A percentile compares a stretch with the other conserved stretches of the same genome.
These are phyloP conservation scores for Drosophila carrolli DNA, from an alignment of 1,140 invertebrate species.

Conservation along the genomic window DNA sequence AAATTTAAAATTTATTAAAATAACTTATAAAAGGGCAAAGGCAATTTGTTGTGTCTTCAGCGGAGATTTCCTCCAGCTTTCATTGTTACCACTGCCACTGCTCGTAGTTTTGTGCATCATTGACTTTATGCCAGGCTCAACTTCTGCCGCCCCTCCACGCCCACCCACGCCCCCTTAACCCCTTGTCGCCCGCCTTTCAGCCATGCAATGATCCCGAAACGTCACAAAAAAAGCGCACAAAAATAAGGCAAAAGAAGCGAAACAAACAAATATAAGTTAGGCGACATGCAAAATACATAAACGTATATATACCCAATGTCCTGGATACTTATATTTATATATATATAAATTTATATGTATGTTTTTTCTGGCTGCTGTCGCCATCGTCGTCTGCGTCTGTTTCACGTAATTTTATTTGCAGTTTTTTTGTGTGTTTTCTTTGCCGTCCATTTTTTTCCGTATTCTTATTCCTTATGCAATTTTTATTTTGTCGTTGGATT, in stretches of 20 bases:
- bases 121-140: slow-evolving; percentile 57
- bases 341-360: slow-evolving; percentile 2
- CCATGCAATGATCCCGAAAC: slow-evolving; percentile 64
- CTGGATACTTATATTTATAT: not conserved
- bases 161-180: not conserved
- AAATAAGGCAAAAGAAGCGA: slow-evolving; percentile 26
- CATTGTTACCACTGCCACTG: slow-evolving; percentile 31
- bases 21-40: not conserved
- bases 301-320: slow-evolving; percentile 1
- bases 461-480: slow-evolving; percentile 47
- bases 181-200: slow-evolving; percentile 8
- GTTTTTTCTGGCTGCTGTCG: slow-evolving; percentile 36
- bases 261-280: slow-evolving; percentile 67
- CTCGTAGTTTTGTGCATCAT: slow-evolving; percentile 65
- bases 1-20: no score
- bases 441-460: slow-evolving; percentile 21
- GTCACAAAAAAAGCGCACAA: slow-evolving; percentile 43
- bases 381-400: slow-evolving; percentile 46
- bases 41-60: not conserved
- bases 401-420: slow-evolving; percentile 60
- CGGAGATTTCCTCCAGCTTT: slow-evolving; percentile 11
- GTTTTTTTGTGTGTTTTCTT: slow-evolving; percentile 30
- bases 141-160: slow-evolving; percentile 21
- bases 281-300: slow-evolving; percentile 55
- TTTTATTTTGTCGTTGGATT: slow-evolving; percentile 48